phyloP scores from a whole-genome alignment of 2,888 invertebrate species.

The Trileptium ribeirensis region DNA sequence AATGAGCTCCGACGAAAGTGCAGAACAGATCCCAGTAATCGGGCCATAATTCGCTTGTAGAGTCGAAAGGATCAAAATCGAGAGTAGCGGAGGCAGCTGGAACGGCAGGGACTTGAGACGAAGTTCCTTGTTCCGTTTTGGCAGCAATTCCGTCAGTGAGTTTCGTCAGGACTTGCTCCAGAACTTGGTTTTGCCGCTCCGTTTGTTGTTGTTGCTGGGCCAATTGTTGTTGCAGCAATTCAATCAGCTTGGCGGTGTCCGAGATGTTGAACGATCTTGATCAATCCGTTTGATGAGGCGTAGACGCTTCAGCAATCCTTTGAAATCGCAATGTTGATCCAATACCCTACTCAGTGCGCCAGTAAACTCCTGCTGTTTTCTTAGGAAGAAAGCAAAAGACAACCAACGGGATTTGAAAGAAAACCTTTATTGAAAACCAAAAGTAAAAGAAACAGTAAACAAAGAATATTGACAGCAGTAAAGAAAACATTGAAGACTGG shows the following conservation, averaged over 20 bases:
- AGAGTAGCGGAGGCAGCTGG: too few relatives aligned
- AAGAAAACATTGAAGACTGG: too few relatives aligned
- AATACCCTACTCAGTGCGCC: constrained; percentile 11
- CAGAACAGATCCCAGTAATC: constrained; percentile 4
- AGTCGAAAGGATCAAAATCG: background rate
- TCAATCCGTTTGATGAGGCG: too few relatives aligned
- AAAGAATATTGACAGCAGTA: too few relatives aligned
- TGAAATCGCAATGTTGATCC: background rate
- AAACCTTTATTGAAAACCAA: background rate
- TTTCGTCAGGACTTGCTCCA: background rate
- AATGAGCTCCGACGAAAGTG: constrained; percentile 6
- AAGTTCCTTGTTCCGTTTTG: too few relatives aligned
- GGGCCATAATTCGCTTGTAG: background rate
- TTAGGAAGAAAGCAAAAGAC: background rate
- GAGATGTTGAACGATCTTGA: too few relatives aligned
- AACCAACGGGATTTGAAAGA: background rate
- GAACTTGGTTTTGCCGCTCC: background rate
- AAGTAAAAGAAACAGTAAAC: too few relatives aligned
- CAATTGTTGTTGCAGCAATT: background rate
- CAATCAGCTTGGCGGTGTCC: background rate
- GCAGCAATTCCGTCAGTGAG: background rate
- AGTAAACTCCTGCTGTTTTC: constrained; percentile 8
- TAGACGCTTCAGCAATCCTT: too few relatives aligned
- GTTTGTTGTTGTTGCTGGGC: too few relatives aligned
- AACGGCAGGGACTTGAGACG: too few relatives aligned